Evolutionary conservation across 2,797 vertebrate species (phyloP), one percentile per base, ranked within the genome.

Genomic region (Myotis findleyi): DNA sequence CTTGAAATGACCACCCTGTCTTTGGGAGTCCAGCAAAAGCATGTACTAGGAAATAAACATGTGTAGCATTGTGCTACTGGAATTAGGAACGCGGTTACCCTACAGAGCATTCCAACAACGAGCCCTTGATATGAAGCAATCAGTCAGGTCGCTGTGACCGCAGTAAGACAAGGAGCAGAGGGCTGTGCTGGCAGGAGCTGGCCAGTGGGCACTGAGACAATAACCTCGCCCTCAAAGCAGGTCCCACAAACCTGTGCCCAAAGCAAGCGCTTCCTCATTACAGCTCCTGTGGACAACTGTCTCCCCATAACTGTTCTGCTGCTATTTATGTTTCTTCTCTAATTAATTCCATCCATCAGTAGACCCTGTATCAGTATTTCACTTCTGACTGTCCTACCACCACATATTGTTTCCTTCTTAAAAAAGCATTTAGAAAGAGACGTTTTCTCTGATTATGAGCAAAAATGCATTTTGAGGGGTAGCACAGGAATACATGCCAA

Each of bases 1-100:
- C 92, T 95, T 96, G 94, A 91, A 96, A 88, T 89, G 87, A 95
- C 16, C 36, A 57, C 21, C 25, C 38, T 71, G 81, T 59, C 53
- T 93, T 85, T 76, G 36, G n/a, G 33, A 13, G 2, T 55, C 55
- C 10, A 80, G 72, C 10, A 88, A 96, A 93, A 76, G 17, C 41
- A 64, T 7, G 36, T 18, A 73, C 7, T 36, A 81, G 87, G 41
- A 94, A 79, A 59, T 64, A 81, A 87, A 79, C 25, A 10, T 18
- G 13, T 49, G 87, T 12, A 53, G 87, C 51, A 49, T 21, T 72
- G 36, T 23, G 62, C 64, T 73, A 7, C 1, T 57, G 51, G 68
- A 91, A 91, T 93, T 55, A 55, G n/a, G 91, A 92, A 94, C 57
- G 71, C 0, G 25, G 88, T 91, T 81, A 59, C 75, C 21, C 41